Evolutionary conservation across 2,797 vertebrate species (phyloP), one percentile per base, ranked within the genome.

Genomic region (Falco biarmicus): DNA sequence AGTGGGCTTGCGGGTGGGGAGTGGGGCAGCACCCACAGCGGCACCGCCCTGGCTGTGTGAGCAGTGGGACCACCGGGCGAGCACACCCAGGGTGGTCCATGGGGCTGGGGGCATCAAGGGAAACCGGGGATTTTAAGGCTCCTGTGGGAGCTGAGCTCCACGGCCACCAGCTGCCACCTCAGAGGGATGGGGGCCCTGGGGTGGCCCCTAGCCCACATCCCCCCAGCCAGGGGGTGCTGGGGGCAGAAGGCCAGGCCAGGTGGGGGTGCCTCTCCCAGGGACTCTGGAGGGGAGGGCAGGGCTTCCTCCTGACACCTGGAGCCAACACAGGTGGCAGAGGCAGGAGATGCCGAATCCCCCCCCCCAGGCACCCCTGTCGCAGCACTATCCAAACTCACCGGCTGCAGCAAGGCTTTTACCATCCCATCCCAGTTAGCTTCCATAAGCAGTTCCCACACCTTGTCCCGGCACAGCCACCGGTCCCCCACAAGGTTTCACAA

Each of bases 251-350:
- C 11, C 1, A 3, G 43, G 51, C 24, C 29, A 29, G 82, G 28
- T 19, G n/a, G 70, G 68, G 69, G 59, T 39, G n/a, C 19, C n/a
- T 39, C 7, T 28, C 25, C 22, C 1, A 1, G 37, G 32, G 19
- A 56, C n/a, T 8, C 59, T 7, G 57, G 39, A 56, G 48, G 47
- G 31, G 5, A 61, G 15, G 25, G 5, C 54, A 61, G 31, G 47
- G 20, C 34, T 61, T 51, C 2, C 3, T n/a, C 65, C 56, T 1
- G 6, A 6, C 3, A 7, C 25, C 12, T 0, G 2, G 54, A 82
- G 19, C 45, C 54, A 13, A 8, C 2, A 6, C 5, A 16, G 56
- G 54, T 9, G 3, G 43, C 14, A 5, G 41, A 56, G 24, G 61
- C 39, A 8, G 78, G 45, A 51, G 79, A 45, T 32, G 39, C 28